phyloP scores from a whole-genome alignment of 2,888 invertebrate genomes.

The Luperina testacea region DNA sequence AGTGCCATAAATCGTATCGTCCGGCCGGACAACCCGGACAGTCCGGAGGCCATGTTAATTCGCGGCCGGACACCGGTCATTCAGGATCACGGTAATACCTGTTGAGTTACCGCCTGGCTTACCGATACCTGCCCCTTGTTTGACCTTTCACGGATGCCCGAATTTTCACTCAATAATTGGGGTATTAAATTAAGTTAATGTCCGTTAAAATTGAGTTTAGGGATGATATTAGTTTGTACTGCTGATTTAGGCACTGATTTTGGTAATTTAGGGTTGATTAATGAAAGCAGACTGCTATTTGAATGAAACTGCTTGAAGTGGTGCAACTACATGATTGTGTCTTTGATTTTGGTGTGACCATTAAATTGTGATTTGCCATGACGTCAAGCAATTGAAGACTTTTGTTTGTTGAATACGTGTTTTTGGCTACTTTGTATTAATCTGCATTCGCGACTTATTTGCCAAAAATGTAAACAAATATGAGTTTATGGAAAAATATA shows the following conservation, averaged over 20 bases:
- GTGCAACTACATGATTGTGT: not conserved
- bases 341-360: not conserved
- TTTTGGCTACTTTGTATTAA: not conserved
- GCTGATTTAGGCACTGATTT: constrained; percentile 4
- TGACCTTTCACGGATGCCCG: constrained; percentile 68
- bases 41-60: constrained; percentile 80
- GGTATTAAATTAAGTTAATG: constrained; percentile 57
- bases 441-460: no score
- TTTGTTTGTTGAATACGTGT: not conserved
- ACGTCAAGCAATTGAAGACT: not conserved
- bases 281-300: not conserved
- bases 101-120: constrained; percentile 87
- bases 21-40: constrained; percentile 64
- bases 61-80: constrained; percentile 82
- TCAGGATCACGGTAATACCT: constrained; percentile 86
- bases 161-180: constrained; percentile 62
- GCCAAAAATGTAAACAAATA: no score
- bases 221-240: constrained; percentile 3
- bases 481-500: no score
- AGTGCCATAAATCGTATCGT: constrained; percentile 73
- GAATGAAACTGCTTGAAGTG: not conserved
- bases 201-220: constrained; percentile 38
- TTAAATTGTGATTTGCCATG: not conserved
- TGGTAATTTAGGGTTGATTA: not conserved
- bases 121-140: constrained; percentile 69